Conservation (phyloP, 2,888 invertebrate genomes). For the Patella ulyssiponensis region DNA sequence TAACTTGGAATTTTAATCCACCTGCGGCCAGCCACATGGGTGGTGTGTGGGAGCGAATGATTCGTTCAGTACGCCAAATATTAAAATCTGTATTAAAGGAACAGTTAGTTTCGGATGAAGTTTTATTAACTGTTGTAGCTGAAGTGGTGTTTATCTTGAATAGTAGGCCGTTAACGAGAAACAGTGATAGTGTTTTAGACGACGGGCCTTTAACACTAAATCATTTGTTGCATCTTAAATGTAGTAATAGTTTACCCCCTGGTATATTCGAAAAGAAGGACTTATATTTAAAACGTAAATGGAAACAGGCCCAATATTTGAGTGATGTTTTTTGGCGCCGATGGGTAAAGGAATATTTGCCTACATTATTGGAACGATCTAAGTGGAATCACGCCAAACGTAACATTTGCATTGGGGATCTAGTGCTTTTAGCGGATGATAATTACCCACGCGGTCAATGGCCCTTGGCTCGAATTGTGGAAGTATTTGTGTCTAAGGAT, state of each 20-base stretch:
- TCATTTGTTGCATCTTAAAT: constrained; percentile 56
- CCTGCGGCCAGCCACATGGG: no score
- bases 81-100: constrained; percentile 20
- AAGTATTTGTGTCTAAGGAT: not conserved
- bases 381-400: not conserved
- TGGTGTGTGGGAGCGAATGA: constrained; percentile 39
- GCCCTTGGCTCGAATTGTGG: not conserved
- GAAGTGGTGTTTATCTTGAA: constrained; percentile 37
- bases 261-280: constrained; percentile 22
- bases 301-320: constrained; percentile 1
- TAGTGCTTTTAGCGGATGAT: not conserved
- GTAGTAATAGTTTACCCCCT: constrained; percentile 19
- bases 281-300: constrained; percentile 8
- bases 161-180: constrained; percentile 31
- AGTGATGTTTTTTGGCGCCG: not conserved
- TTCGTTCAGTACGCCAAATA: constrained; percentile 32
- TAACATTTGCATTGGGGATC: not conserved
- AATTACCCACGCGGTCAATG: constrained; percentile 2
- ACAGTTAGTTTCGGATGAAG: constrained; percentile 26
- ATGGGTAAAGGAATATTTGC: not conserved
- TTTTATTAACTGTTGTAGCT: constrained; percentile 33
- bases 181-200: constrained; percentile 19
- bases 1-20: constrained; percentile 35
- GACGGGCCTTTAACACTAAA: constrained; percentile 51
- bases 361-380: not conserved